Base-by-base conservation (phyloP, 2,888 invertebrate species). In the Palloptera scutellata region DNA sequence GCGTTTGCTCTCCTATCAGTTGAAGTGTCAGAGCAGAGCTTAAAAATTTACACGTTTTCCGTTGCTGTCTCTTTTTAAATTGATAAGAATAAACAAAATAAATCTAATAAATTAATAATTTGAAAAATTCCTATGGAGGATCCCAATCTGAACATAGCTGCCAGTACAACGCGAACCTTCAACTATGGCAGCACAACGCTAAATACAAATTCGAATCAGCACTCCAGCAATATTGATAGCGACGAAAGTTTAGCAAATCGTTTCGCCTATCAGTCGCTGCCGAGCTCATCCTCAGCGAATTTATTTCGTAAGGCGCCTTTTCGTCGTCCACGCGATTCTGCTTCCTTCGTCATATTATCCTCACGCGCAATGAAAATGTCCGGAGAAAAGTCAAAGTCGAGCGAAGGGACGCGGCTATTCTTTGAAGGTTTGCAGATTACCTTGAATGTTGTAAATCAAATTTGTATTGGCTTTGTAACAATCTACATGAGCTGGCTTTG, bases 401-500 rank as follows among this genome's bases (percentile, higher is more conserved):
- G 67, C 17, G 71, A 69, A 65, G 79, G 78, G 1, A 41, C 69
- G 15, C 74, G 74, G n/a, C 70, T 71, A 51, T 58, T 73, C 4
- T 30, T 76, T 8, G 73, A 78, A 59, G 73, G 75, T 1, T 9
- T 81, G 4, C 81, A 81, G 64, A 77, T 71, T 58, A 68, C 76
- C 1, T 41, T 83, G 0, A 81, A 79, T 70, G 75, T 81, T 2
- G 52, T 82, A 1, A 83, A 83, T 72, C 83, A 83, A 62, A 79
- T 83, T 64, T 80, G 81, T 69, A 83, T 83, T 52, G 83, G 83
- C 11, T 83, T 83, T 57, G 73, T 83, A 2, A 81, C 83, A 41
- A 82, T 83, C 30, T 83, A 81, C 62, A 75, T 83, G 61, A 79
- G 78, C 8, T 83, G 80, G 73, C 10, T 80, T 20, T 82, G 81